These are phyloP conservation scores for Aythya baeri DNA, from an alignment of 2,113 vertebrate genomes.

Conservation along the genomic window DNA sequence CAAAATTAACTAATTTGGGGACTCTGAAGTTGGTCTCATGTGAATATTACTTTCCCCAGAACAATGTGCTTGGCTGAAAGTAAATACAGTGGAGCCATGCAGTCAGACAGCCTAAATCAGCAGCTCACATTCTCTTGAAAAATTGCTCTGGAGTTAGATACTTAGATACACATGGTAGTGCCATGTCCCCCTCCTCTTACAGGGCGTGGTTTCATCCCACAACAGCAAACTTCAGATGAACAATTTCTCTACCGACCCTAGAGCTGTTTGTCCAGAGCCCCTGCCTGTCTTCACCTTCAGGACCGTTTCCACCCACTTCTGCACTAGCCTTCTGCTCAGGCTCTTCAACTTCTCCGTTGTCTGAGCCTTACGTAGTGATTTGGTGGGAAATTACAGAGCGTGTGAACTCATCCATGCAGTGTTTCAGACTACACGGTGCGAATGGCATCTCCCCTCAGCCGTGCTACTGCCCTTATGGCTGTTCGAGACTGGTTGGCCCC, in stretches of 20 bases:
- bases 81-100: background rate
- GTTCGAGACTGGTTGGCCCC: rapidly evolving
- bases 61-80: background rate
- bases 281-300: background rate
- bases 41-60: background rate
- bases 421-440: background rate
- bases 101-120: background rate
- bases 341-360: background rate
- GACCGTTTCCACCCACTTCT: background rate
- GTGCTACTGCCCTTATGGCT: background rate
- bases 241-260: background rate
- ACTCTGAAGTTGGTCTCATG: background rate
- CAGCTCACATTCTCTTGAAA: background rate
- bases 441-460: background rate
- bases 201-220: background rate
- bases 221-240: background rate
- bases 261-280: background rate
- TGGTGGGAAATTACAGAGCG: background rate
- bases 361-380: background rate
- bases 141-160: slow-evolving; percentile 10
- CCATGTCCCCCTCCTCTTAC: background rate
- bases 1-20: background rate
- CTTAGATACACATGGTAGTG: background rate
- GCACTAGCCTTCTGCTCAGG: background rate
- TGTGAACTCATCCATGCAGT: background rate